phyloP scores from a whole-genome alignment of 2,113 vertebrate species.

The Morone chrysops region DNA sequence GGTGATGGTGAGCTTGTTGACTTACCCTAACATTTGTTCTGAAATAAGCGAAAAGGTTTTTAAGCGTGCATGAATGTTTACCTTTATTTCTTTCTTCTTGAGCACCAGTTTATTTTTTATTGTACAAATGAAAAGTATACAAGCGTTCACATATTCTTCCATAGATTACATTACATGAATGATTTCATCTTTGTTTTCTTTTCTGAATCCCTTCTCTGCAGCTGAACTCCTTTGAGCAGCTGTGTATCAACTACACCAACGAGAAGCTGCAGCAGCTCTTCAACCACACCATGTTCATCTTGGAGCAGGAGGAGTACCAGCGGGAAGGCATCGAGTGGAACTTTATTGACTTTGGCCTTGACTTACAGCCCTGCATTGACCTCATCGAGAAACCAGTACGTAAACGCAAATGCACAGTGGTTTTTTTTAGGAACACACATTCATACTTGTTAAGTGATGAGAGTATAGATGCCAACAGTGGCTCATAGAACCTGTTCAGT shows the following conservation, averaged over 20 bases:
- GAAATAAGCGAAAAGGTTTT: neutral
- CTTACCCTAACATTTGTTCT: neutral
- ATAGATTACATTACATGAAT: neutral
- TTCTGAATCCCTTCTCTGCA: constrained; percentile 53
- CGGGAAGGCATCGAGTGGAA: constrained; percentile 93
- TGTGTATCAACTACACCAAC: constrained; percentile 94
- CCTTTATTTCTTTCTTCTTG: neutral
- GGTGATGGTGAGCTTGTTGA: neutral
- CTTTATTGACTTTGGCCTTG: constrained; percentile 92
- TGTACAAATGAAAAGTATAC: neutral
- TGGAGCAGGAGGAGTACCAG: constrained; percentile 94
- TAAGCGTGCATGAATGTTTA: neutral
- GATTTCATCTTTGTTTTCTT: constrained; percentile 18
- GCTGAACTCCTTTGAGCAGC: constrained; percentile 93
- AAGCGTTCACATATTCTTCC: neutral
- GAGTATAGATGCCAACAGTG: neutral
- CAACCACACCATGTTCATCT: constrained; percentile 94
- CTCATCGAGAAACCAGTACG: constrained; percentile 90
- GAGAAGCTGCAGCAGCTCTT: constrained; percentile 94
- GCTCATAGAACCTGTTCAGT: neutral
- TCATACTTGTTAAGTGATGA: neutral
- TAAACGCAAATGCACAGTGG: neutral
- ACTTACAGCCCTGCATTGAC: constrained; percentile 92
- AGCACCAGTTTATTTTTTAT: neutral
- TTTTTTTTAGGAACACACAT: neutral